phyloP scores from a whole-genome alignment of 2,797 vertebrate genomes.

The Psittacula derbiana region DNA sequence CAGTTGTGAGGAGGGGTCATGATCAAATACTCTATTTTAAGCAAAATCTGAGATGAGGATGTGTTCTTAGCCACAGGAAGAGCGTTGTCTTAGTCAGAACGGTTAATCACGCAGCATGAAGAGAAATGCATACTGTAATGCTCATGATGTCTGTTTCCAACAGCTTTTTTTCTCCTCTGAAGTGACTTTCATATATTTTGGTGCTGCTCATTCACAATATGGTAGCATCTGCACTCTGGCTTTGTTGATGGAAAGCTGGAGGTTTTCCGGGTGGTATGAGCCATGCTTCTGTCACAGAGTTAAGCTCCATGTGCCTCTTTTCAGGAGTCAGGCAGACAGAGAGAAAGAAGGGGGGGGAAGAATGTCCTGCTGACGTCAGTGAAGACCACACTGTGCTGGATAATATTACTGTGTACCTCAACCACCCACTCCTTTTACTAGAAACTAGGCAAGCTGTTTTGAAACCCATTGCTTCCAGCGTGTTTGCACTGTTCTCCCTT shows the following conservation, averaged over 20 bases:
- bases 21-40: constrained; percentile 43
- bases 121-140: constrained; percentile 10
- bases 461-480: constrained; percentile 67
- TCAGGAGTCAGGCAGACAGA: constrained; percentile 34
- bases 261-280: constrained; percentile 12
- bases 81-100: constrained; percentile 57
- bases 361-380: constrained; percentile 76
- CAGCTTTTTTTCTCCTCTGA: constrained; percentile 31
- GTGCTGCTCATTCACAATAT: not conserved
- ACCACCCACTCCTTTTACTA: constrained; percentile 79
- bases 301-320: constrained; percentile 27
- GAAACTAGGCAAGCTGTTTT: constrained; percentile 81
- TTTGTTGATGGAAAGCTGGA: constrained; percentile 45
- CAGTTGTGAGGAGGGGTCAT: not conserved
- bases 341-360: constrained; percentile 13
- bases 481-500: constrained; percentile 31
- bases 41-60: constrained; percentile 52
- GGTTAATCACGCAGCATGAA: constrained; percentile 40
- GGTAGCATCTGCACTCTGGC: not conserved
- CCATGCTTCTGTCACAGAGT: constrained; percentile 22
- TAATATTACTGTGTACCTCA: constrained; percentile 79
- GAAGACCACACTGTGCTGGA: constrained; percentile 75
- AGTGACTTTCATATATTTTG: constrained; percentile 52
- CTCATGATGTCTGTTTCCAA: constrained; percentile 36
- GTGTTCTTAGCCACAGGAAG: constrained; percentile 63